These are phyloP conservation scores for Pogonomyrmex californicus DNA, from an alignment of 1,140 invertebrate genomes.

Conservation along the genomic window DNA sequence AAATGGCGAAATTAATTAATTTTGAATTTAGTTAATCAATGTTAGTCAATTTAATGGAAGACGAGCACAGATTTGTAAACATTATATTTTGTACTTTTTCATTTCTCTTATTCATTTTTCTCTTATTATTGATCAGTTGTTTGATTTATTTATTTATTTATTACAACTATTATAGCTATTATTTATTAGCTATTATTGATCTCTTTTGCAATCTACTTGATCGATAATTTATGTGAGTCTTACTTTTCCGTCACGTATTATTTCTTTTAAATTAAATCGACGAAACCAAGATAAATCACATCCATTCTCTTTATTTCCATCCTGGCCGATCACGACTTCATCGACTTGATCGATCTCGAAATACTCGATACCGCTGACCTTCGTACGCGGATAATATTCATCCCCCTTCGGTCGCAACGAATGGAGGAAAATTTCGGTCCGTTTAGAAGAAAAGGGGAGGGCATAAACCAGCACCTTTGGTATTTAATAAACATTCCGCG, in stretches of 20 bases:
- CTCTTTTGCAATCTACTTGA: not conserved
- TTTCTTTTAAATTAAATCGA: constrained; percentile 61
- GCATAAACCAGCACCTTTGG: constrained; percentile 66
- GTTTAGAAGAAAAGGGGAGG: constrained; percentile 51
- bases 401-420: not conserved
- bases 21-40: not conserved
- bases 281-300: constrained; percentile 6
- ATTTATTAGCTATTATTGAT: too few relatives aligned
- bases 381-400: constrained; percentile 42
- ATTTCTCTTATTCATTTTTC: not conserved
- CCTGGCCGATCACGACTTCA: not conserved
- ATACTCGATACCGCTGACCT: constrained; percentile 53
- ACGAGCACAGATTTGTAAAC: not conserved
- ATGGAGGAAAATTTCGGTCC: constrained; percentile 68
- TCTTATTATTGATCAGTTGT: too few relatives aligned
- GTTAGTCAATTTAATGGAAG: not conserved
- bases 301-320: not conserved
- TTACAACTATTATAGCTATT: too few relatives aligned
- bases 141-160: too few relatives aligned
- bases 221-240: constrained; percentile 11
- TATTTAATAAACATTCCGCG: constrained; percentile 78
- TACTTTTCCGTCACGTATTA: not conserved
- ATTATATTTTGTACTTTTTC: not conserved
- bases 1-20: not conserved
- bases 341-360: constrained; percentile 31